These are phyloP conservation scores for Cuculus canorus DNA, from an alignment of 2,797 vertebrate species.

Conservation along the genomic window DNA sequence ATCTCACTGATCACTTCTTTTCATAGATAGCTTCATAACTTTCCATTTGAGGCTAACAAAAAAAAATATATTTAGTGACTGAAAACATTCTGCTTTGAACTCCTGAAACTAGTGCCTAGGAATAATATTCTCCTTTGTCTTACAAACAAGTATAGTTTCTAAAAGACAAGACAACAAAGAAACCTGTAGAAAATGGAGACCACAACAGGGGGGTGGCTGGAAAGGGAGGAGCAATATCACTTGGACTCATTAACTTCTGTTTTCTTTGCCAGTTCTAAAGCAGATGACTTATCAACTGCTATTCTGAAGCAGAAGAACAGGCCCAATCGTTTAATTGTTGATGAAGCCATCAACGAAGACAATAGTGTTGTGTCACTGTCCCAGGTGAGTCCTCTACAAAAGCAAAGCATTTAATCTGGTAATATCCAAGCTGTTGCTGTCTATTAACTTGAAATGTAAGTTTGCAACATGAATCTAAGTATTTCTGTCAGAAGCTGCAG, in stretches of 20 bases:
- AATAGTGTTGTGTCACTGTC: slow-evolving; percentile 98
- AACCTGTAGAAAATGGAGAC: not conserved
- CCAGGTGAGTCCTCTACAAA: slow-evolving; percentile 79
- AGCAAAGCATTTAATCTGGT: not conserved
- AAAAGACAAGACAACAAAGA: not conserved
- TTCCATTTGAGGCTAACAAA: not conserved
- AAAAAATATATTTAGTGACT: not conserved
- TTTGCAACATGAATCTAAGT: not conserved
- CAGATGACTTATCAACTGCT: slow-evolving; percentile 96
- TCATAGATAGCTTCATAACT: not conserved
- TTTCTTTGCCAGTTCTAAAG: slow-evolving; percentile 87
- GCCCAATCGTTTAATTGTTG: slow-evolving; percentile 96
- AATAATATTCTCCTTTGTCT: not conserved
- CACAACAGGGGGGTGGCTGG: not conserved
- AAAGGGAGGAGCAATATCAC: not conserved
- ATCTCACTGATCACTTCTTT: slow-evolving; percentile 22
- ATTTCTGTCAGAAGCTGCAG: not conserved
- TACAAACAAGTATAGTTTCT: not conserved
- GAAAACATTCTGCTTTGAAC: not conserved
- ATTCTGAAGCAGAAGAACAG: slow-evolving; percentile 99
- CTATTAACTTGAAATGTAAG: not conserved
- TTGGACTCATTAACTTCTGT: not conserved
- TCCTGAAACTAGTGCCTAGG: not conserved
- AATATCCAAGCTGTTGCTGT: not conserved
- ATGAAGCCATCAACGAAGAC: slow-evolving; percentile 99